Evolutionary conservation across 1,140 invertebrate genomes (phyloP), one percentile per base, ranked within the genome.

Genomic region (Drosophila carrolli): DNA sequence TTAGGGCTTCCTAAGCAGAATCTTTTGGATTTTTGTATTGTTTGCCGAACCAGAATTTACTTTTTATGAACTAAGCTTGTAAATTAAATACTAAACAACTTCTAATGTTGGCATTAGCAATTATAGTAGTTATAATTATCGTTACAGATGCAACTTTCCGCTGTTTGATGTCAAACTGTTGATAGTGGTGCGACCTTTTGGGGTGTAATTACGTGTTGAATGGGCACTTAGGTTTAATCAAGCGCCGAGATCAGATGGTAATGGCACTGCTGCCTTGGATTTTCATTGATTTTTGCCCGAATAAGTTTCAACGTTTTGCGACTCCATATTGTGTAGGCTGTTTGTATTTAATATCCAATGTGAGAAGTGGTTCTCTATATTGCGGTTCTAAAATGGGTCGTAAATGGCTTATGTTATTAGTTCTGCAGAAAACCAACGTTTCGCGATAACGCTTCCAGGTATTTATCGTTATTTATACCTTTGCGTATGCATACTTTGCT

Each of bases 101-200:
- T 50, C 29, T 56, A 47, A 62, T 44, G 57, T 40, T 48, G 19
- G 40, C 47, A 13, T 40, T 51, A 43, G 10, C 54, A 57, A 75
- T 75, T 66, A 75, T 47, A 13, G n/a, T 54, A 27, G 75, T 54
- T 76, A 67, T 59, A 38, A 75, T 59, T 67, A 67, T 75, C 54
- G 23, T 43, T 66, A 51, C 29, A 58, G 47, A 48, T 61, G 54
- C 14, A 48, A 57, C 41, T 58, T 47, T 44, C 6, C 41, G 27
- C 29, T 5, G 29, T 41, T 41, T 47, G 29, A 73, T 72, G 66
- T 54, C 55, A 62, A 75, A 40, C 68, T 74, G 50, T 56, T 46
- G 67, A 62, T 74, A 73, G 13, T 50, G 57, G 29, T 44, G 41
- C 71, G 68, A 75, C 72, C 73, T 62, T 65, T 75, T 16, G 32